Percentiles rank a stretch among this genome's conserved stretches.
phyloP scores from a whole-genome alignment of 2,888 invertebrate genomes.

The Cantharis rufa region DNA sequence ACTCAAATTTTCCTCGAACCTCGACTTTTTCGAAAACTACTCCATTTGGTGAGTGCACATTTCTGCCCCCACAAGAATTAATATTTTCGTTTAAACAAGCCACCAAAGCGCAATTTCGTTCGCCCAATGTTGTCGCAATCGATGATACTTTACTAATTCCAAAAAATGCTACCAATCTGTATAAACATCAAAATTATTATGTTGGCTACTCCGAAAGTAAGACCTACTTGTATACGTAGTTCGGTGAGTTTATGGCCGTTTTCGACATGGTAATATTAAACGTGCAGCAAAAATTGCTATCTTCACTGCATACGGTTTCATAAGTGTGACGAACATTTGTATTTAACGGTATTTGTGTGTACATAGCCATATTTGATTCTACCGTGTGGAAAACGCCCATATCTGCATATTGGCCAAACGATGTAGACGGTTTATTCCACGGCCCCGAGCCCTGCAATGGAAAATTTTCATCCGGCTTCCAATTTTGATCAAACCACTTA shows the following conservation, averaged over 20 bases:
- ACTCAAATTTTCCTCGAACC: constrained; percentile 27
- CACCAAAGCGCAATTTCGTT: constrained; percentile 37
- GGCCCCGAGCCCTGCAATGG: constrained; percentile 4
- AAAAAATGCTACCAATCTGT: constrained; percentile 36
- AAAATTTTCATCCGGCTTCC: neutral
- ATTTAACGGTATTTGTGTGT: constrained; percentile 27
- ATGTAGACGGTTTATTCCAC: neutral
- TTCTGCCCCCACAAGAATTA: constrained; percentile 29
- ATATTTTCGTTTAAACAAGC: constrained; percentile 31
- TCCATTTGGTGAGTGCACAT: constrained; percentile 5
- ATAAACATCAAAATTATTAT: neutral
- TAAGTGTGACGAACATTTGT: neutral
- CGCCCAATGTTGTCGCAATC: constrained; percentile 21
- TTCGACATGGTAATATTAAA: constrained; percentile 11
- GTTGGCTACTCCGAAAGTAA: neutral
- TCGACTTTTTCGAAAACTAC: constrained; percentile 27
- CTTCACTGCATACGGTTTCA: constrained; percentile 12
- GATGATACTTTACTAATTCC: constrained; percentile 29
- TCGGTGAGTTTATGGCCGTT: neutral
- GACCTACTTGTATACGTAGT: constrained; percentile 20
- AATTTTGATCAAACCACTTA: neutral
- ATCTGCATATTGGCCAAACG: constrained; percentile 6
- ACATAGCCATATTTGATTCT: constrained; percentile 23
- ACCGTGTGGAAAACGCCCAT: constrained; percentile 18
- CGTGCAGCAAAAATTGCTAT: constrained; percentile 16